Evolutionary conservation across 2,888 invertebrate genomes (phyloP), one percentile per base, ranked within the genome.

Genomic region (Synanthedon vespiformis): DNA sequence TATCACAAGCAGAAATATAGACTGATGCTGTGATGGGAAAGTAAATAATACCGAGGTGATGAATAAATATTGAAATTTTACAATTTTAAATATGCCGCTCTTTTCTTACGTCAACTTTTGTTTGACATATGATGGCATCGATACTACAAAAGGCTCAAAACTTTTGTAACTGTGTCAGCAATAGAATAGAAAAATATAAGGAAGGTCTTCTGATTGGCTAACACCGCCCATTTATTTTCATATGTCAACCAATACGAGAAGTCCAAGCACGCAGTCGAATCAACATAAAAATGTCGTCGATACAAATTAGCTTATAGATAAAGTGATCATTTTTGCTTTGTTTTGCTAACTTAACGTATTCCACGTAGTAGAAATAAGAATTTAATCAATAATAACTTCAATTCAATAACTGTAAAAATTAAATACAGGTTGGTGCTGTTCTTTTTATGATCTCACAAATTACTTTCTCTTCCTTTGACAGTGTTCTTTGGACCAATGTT

Each of bases 271-370:
- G 71, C 74, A 70, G 66, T 72, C 67, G 62, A 34, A 34, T 34
- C 34, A 34, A 34, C 34, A 34, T 34, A 72, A 83, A 84, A 80
- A 83, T 84, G 85, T 83, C 84, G 80, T 81, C 80, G 74, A 61
- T 59, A 68, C 65, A n/a, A 49, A 13, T 48, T 48, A 40, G 5
- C 44, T 47, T 74, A 67, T 77, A 72, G 61, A 51, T 58, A 59
- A 62, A 65, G 34, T 68, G 55, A 54, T 60, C 58, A 60, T 65
- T 75, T 77, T 68, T 61, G 59, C 64, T 66, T 68, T 65, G 62
- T 58, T 69, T 70, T 62, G 60, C 48, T 61, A 16, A 1, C 16
- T 16, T 65, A 63, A 63, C 58, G 48, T n/a, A 27, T 48, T 16
- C 16, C 12, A 48, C 48, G 44, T 14, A 44, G 44, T 44, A 44